phyloP scores from a whole-genome alignment of 2,888 invertebrate genomes.

The Agonum fuliginosum region DNA sequence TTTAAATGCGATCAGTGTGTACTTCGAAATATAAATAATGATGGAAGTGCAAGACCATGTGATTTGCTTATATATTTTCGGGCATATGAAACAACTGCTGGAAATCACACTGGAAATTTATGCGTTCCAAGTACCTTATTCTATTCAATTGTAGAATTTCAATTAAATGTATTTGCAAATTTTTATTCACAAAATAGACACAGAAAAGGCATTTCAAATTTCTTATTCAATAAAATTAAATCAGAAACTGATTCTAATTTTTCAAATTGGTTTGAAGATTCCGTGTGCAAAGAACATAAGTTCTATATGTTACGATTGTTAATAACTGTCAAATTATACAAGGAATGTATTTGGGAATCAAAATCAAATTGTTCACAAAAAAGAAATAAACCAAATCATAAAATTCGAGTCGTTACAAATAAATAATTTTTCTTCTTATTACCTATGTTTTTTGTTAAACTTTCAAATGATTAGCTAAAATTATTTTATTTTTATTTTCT shows the following conservation, averaged over 20 bases:
- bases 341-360: background rate
- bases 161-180: slow-evolving; percentile 7
- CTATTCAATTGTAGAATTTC: background rate
- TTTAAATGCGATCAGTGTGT: slow-evolving; percentile 18
- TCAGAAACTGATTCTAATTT: background rate
- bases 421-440: background rate
- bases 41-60: background rate
- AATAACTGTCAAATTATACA: background rate
- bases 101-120: slow-evolving; percentile 15
- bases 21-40: background rate
- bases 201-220: background rate
- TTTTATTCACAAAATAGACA: background rate
- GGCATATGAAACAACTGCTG: slow-evolving; percentile 5
- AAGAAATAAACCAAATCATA: background rate
- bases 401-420: background rate
- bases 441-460: too few relatives aligned
- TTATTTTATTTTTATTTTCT: too few relatives aligned
- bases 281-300: background rate
- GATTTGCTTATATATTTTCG: slow-evolving; percentile 11
- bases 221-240: background rate
- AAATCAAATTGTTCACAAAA: background rate
- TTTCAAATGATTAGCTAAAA: too few relatives aligned
- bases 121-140: slow-evolving; percentile 1
- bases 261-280: background rate
- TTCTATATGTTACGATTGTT: background rate